These are phyloP conservation scores for Columba janthina DNA, from an alignment of 2,113 vertebrate genomes.

Conservation along the genomic window DNA sequence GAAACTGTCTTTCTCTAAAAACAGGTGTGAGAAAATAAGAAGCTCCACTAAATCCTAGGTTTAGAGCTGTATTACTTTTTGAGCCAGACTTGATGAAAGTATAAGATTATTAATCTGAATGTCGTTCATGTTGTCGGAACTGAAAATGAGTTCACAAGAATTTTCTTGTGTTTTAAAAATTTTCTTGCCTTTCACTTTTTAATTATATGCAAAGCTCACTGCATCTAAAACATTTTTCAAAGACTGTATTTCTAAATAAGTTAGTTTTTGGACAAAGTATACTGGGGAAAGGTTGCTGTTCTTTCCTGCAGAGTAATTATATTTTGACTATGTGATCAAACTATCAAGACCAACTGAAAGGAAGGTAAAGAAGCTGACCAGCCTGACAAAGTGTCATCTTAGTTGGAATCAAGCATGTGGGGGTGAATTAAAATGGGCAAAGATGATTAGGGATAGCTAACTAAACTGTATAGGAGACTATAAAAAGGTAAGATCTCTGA, in stretches of 20 bases:
- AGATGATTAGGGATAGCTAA: slow-evolving; percentile 4
- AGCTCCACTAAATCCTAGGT: not conserved
- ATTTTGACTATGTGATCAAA: not conserved
- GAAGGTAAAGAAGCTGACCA: not conserved
- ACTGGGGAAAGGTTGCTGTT: not conserved
- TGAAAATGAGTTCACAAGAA: not conserved
- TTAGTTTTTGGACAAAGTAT: not conserved
- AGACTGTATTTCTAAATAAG: not conserved
- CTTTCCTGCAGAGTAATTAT: not conserved
- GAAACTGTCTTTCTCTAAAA: not conserved
- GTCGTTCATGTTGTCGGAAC: not conserved
- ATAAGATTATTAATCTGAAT: not conserved
- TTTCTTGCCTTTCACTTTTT: not conserved
- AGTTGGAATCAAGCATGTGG: not conserved
- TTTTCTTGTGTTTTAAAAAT: not conserved
- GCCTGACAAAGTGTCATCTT: not conserved
- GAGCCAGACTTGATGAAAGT: not conserved
- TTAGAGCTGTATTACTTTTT: not conserved
- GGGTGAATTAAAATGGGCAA: not conserved
- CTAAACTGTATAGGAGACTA: not conserved
- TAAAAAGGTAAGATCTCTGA: slow-evolving; percentile 8
- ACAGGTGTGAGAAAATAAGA: not conserved
- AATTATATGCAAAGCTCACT: not conserved
- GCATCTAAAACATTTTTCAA: not conserved
- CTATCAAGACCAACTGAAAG: not conserved